Evolutionary conservation across 2,888 invertebrate species (phyloP).

Genomic region (Ptycholaimellus sp.): DNA sequence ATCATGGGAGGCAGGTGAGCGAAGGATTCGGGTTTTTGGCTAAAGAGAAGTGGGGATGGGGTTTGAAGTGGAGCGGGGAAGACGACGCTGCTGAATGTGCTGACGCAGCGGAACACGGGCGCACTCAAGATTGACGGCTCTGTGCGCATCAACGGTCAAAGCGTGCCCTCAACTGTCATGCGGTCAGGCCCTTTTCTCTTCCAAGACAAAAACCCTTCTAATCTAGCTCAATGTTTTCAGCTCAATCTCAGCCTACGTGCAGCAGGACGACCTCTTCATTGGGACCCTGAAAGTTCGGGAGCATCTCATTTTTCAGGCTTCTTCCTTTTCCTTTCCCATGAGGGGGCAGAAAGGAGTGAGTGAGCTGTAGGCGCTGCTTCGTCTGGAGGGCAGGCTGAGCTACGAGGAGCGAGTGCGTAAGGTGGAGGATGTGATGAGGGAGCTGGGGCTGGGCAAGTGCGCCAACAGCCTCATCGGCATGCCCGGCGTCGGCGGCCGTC

Average conservation of each 20-base stretch:
- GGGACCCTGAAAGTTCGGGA: constrained; percentile 59
- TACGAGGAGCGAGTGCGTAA: constrained; percentile 33
- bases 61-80: constrained; percentile 58
- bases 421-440: constrained; percentile 30
- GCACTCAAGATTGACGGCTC: not conserved
- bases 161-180: not conserved
- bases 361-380: constrained; percentile 40
- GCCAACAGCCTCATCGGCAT: constrained; percentile 53
- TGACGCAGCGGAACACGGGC: constrained; percentile 40
- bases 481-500: constrained; percentile 48
- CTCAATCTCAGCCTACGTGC: constrained; percentile 55
- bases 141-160: constrained; percentile 4
- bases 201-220: no score
- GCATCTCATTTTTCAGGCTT: constrained; percentile 58
- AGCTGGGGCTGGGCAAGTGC: constrained; percentile 46
- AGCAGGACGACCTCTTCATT: constrained; percentile 69
- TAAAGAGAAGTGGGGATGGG: constrained; percentile 6
- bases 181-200: no score
- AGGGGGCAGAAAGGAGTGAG: not conserved
- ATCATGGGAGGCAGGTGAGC: constrained; percentile 45
- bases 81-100: constrained; percentile 59
- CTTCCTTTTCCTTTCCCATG: constrained; percentile 1
- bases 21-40: not conserved
- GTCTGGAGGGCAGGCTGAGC: constrained; percentile 46
- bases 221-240: constrained; percentile 31